A percentile compares a stretch with the other conserved stretches of the same genome.
These are phyloP conservation scores for Anabacerthia variegaticeps DNA, from an alignment of 2,797 vertebrate species.

Conservation along the genomic window DNA sequence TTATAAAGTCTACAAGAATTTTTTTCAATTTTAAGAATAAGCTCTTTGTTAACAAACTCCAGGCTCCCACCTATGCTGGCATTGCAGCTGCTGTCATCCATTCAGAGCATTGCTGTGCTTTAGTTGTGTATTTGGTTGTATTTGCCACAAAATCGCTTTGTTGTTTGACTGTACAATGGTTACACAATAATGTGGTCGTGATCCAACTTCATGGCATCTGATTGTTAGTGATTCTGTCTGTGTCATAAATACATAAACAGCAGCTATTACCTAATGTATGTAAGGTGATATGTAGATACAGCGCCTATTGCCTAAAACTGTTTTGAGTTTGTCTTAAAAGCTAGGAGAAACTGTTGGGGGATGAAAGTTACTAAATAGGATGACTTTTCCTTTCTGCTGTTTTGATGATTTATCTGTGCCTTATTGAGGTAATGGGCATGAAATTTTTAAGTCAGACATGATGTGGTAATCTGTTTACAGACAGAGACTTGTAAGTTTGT, in stretches of 20 bases:
- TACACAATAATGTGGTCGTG: background rate
- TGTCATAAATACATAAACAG: background rate
- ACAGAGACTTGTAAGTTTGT: background rate
- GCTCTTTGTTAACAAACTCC: background rate
- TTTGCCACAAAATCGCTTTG: background rate
- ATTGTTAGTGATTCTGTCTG: background rate
- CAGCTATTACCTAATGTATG: background rate
- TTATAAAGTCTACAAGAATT: background rate
- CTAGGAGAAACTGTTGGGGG: background rate
- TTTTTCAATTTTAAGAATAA: background rate
- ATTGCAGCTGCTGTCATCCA: background rate
- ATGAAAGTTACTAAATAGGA: background rate
- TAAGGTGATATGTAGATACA: background rate
- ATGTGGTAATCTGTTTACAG: background rate
- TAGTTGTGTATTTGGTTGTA: background rate
- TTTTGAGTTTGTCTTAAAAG: background rate
- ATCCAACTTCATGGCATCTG: background rate
- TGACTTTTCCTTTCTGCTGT: background rate
- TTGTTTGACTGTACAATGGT: background rate
- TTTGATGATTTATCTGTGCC: background rate
- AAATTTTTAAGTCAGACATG: background rate
- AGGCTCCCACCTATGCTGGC: rapidly evolving
- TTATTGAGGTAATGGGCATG: background rate
- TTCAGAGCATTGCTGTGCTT: background rate
- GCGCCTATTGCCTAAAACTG: background rate